Evolutionary conservation across 2,113 vertebrate genomes (phyloP).

Genomic region (Sminthopsis crassicaudata): DNA sequence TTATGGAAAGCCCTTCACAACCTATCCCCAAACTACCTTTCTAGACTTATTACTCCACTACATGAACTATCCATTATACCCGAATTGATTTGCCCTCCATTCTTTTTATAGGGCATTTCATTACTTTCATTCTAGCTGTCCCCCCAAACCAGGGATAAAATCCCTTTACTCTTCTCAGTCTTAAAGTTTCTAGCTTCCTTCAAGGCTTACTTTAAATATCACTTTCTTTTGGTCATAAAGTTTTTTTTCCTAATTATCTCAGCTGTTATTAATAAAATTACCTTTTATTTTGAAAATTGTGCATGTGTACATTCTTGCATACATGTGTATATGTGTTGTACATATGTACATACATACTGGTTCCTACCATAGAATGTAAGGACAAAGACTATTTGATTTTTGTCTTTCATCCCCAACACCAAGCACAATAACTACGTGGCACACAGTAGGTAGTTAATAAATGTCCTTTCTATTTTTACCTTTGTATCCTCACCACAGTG

Average conservation of each 20-base stretch:
- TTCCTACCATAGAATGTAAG: neutral
- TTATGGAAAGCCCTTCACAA: neutral
- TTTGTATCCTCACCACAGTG: fast-evolving
- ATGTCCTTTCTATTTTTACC: neutral
- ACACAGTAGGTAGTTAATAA: fast-evolving
- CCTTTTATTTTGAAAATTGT: neutral
- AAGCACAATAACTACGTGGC: neutral
- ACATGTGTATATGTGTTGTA: neutral
- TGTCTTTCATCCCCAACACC: fast-evolving
- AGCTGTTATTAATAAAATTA: neutral
- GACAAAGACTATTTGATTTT: neutral
- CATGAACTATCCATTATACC: neutral
- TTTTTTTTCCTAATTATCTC: neutral
- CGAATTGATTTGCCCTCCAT: neutral
- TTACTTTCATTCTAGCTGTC: neutral
- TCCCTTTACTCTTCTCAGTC: neutral
- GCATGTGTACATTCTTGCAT: neutral
- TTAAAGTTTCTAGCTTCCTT: neutral
- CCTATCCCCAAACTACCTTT: neutral
- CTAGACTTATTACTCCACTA: neutral
- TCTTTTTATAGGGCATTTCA: neutral
- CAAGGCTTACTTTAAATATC: neutral
- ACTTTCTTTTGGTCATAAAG: neutral
- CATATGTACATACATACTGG: fast-evolving
- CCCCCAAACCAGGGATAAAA: neutral